Conservation (phyloP, 2,113 vertebrate species). For the Alaudala cheleensis region DNA sequence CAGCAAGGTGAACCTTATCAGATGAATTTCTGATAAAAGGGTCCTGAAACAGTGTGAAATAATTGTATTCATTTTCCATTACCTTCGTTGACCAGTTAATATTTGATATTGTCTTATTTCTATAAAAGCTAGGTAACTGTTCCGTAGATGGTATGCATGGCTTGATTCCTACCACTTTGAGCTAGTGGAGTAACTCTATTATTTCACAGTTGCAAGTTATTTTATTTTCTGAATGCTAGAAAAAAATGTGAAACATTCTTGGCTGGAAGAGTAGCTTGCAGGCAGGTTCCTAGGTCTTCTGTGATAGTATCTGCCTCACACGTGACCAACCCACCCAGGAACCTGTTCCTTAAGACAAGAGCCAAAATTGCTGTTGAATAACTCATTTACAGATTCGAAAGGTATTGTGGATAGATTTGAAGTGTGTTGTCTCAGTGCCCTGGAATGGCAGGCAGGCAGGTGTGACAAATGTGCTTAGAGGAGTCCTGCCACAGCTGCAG, state of each 20-base stretch:
- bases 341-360: neutral
- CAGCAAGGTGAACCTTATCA: neutral
- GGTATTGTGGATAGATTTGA: neutral
- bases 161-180: neutral
- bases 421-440: fast-evolving
- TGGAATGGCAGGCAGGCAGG: neutral
- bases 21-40: neutral
- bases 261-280: neutral
- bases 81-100: neutral
- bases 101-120: neutral
- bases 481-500: neutral
- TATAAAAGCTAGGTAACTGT: neutral
- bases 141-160: fast-evolving
- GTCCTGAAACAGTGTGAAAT: neutral
- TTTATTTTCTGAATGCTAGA: neutral
- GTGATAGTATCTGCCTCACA: neutral
- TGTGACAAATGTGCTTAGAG: neutral
- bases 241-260: neutral
- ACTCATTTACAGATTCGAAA: neutral
- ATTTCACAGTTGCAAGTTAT: neutral
- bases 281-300: neutral
- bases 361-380: neutral
- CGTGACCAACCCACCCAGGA: neutral
- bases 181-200: neutral
- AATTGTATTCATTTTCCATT: neutral